Percentiles rank a stretch among this genome's conserved stretches.
phyloP scores from a whole-genome alignment of 2,113 vertebrate species.

The Oncorhynchus mykiss region DNA sequence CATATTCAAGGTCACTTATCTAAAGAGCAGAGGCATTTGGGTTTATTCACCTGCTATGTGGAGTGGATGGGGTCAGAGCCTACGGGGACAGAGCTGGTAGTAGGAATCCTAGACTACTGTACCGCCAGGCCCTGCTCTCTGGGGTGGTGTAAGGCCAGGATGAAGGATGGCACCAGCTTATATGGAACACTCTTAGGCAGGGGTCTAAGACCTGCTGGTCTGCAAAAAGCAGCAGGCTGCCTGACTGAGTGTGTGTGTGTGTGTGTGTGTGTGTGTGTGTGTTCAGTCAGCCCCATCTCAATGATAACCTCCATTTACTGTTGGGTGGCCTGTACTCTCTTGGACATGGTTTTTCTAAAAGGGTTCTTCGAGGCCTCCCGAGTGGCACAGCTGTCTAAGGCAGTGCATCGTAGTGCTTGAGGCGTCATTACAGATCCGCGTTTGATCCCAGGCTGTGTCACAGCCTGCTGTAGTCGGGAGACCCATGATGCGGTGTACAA shows the following conservation, averaged over 20 bases:
- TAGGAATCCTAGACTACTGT: no score
- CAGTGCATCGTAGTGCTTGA: no score
- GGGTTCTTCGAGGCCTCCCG: no score
- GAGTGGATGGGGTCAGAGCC: neutral
- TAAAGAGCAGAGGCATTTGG: constrained; percentile 17
- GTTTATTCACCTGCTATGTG: neutral
- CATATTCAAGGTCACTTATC: constrained; percentile 41
- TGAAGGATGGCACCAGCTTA: neutral
- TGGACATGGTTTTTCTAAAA: no score
- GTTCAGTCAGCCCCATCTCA: neutral
- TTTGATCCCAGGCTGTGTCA: no score
- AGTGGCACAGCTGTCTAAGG: no score
- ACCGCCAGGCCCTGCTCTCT: neutral
- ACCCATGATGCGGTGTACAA: no score
- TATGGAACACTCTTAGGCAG: neutral
- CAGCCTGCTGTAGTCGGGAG: no score
- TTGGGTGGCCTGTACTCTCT: neutral
- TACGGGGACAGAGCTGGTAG: neutral
- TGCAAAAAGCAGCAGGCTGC: neutral
- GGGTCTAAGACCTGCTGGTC: neutral
- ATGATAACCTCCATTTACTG: constrained; percentile 18
- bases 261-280: no score
- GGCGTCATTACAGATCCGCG: no score
- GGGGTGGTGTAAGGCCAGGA: neutral
- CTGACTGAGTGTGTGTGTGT: neutral